These are phyloP conservation scores for Quadroppia sp. DNA, from an alignment of 2,888 invertebrate species.

Conservation along the genomic window DNA sequence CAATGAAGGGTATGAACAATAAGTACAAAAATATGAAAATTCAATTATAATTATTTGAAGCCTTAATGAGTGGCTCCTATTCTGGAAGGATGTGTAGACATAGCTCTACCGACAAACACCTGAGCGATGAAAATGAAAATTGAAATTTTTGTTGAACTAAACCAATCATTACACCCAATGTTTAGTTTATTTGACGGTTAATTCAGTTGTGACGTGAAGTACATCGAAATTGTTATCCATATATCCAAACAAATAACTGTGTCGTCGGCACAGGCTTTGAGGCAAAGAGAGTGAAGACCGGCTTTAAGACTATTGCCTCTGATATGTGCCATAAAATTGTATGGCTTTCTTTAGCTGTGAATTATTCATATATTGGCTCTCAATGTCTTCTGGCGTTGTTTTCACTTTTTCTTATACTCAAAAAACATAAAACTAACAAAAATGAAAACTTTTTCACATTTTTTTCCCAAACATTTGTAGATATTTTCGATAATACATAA, in stretches of 20 bases:
- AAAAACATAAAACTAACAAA: background rate
- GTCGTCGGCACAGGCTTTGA: constrained; percentile 4
- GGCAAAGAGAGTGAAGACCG: background rate
- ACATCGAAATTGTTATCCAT: background rate
- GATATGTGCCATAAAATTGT: constrained; percentile 14
- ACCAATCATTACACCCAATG: no score
- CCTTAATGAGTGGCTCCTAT: no score
- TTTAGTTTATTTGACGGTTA: no score
- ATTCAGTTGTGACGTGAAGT: background rate
- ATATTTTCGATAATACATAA: background rate
- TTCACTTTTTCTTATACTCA: background rate
- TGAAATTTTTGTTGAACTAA: no score
- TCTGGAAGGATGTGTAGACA: no score
- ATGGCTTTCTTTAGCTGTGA: constrained; percentile 15
- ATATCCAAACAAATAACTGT: background rate
- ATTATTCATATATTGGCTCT: constrained; percentile 15
- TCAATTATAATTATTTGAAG: no score
- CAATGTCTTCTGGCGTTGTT: constrained; percentile 12
- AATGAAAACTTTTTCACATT: constrained; percentile 1
- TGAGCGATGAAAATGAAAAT: no score
- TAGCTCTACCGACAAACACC: no score
- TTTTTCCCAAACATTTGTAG: background rate
- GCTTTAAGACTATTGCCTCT: background rate
- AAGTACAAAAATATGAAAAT: no score
- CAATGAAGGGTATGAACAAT: background rate